Evolutionary conservation across 1,140 invertebrate species (phyloP), one percentile per base, ranked within the genome.

Genomic region (Drosophila guanche): DNA sequence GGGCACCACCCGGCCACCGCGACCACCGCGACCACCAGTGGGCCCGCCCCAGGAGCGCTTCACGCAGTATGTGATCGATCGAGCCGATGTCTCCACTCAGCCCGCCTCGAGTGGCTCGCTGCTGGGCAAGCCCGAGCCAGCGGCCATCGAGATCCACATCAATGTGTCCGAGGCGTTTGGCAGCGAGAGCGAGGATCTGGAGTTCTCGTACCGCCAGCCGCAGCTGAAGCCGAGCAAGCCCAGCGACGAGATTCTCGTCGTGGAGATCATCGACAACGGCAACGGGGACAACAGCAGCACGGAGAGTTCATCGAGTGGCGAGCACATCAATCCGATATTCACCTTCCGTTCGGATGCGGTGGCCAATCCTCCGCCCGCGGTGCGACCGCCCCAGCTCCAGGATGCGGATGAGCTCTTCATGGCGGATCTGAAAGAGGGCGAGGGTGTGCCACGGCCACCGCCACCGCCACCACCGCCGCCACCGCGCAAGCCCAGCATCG

Each of bases 91-190:
- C 1, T 89, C 89, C 29, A 91, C 90, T 0, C 89, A 89, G 20
- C 75, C 90, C 0, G 89, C 78, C 1, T 42, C 52, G 2, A 66
- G 65, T 1, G 65, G 66, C 12, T 47, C 27, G 25, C n/a, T 8
- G 0, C 3, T 80, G 6, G 90, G 80, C 6, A 85, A 86, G 12
- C 90, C 86, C 0, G 79, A 90, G 52, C 90, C 90, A 14, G 89
- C 90, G 7, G 89, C 90, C 40, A 91, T 91, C 5, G 90, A 91
- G 47, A 91, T 91, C 8, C 90, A 91, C 56, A 91, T 91, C 4
- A 91, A 91, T 60, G 90, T 91, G 0, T 91, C 90, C 0, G 90
- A 91, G 55, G 90, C 84, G 0, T 76, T 91, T 12, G 90, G 90
- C 10, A 91, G 71, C 40, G 88, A 90, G 41, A 91, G 79, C 45